phyloP scores from a whole-genome alignment of 2,797 vertebrate genomes.

The Cryptoprocta ferox region DNA sequence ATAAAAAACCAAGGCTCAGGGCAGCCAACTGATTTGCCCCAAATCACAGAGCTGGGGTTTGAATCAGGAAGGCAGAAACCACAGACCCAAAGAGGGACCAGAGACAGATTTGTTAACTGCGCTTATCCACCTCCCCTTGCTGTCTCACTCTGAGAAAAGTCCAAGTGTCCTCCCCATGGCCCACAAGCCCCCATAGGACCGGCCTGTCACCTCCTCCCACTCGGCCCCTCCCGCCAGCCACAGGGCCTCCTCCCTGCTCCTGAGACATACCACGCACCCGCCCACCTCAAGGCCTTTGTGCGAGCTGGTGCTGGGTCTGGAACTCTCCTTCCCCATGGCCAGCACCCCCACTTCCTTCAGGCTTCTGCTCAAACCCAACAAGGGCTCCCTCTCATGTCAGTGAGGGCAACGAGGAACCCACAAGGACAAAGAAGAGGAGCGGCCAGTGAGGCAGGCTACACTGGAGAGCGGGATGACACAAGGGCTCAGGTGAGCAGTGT shows the following conservation, averaged over 20 bases:
- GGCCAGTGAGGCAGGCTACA: neutral
- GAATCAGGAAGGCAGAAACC: neutral
- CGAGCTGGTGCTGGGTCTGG: neutral
- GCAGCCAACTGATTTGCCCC: neutral
- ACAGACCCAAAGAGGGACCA: neutral
- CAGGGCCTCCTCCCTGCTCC: neutral
- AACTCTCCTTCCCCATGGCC: neutral
- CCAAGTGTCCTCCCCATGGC: neutral
- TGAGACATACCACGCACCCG: fast-evolving
- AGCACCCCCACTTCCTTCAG: neutral
- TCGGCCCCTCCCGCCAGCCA: neutral
- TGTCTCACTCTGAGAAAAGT: neutral
- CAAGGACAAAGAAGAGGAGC: neutral
- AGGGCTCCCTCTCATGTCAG: too few relatives aligned
- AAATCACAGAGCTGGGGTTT: neutral
- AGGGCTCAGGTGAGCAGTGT: too few relatives aligned
- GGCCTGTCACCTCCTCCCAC: neutral
- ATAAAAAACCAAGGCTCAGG: neutral
- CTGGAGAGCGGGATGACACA: neutral
- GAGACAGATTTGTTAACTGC: neutral
- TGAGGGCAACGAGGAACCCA: neutral
- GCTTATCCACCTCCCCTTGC: neutral
- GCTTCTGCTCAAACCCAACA: neutral
- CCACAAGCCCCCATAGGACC: neutral
- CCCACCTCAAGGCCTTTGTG: neutral